phyloP scores from a whole-genome alignment of 2,797 vertebrate species.

The Acipenser ruthenus region DNA sequence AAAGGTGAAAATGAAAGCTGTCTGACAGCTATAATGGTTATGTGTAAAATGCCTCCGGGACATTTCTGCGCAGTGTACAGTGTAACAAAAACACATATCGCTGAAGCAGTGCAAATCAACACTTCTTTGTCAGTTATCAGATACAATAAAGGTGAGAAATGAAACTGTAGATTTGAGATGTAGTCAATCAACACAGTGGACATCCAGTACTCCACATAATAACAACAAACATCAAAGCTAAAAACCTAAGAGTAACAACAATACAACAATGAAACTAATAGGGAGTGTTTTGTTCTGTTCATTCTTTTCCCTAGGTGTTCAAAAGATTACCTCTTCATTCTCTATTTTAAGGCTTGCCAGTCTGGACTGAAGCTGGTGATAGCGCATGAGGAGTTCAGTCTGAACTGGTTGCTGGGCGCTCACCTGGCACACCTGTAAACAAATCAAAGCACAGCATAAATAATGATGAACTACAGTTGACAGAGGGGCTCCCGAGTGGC shows the following conservation, averaged over 20 bases:
- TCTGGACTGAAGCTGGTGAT: constrained; percentile 88
- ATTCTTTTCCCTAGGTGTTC: no score
- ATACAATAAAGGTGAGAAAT: constrained; percentile 18
- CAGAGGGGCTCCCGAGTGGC: neutral
- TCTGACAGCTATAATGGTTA: constrained; percentile 18
- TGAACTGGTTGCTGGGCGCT: constrained; percentile 89
- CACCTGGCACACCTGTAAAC: constrained; percentile 77
- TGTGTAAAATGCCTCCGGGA: constrained; percentile 18
- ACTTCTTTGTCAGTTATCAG: constrained; percentile 28
- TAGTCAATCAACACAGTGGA: constrained; percentile 20
- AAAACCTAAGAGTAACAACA: no score
- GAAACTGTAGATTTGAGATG: constrained; percentile 22
- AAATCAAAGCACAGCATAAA: neutral
- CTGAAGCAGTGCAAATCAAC: constrained; percentile 28
- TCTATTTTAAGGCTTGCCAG: constrained; percentile 89
- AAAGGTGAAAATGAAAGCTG: constrained; percentile 9
- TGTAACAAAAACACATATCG: constrained; percentile 34
- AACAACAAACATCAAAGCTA: no score
- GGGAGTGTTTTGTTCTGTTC: no score
- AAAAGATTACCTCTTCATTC: constrained; percentile 82
- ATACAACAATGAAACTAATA: no score
- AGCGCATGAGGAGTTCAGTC: constrained; percentile 82
- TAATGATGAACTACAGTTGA: constrained; percentile 8
- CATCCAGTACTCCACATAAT: no score
- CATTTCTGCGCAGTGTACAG: constrained; percentile 26